Evolutionary conservation across 2,113 vertebrate species (phyloP).

Genomic region (Dolichotis patagonum): DNA sequence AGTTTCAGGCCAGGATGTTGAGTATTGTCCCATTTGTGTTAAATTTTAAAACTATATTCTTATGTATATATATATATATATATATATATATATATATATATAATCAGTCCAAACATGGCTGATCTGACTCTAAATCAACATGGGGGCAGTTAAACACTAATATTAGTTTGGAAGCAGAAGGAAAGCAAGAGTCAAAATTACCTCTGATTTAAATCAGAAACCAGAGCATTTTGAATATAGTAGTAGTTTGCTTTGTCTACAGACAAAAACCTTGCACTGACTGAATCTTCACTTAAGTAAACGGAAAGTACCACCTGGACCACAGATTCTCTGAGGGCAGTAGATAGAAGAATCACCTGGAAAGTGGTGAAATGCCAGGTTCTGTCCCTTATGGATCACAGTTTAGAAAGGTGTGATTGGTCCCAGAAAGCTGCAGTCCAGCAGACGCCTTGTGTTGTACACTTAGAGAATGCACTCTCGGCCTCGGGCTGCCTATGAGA

Average conservation of each 20-base stretch:
- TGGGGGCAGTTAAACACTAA: neutral
- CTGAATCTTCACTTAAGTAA: neutral
- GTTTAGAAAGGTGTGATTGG: neutral
- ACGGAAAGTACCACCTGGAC: neutral
- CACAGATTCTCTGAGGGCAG: neutral
- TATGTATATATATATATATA: neutral
- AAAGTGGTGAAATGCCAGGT: neutral
- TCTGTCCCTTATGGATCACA: neutral
- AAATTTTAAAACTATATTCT: neutral
- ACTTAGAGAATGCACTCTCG: neutral
- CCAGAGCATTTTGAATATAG: neutral
- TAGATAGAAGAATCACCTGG: neutral
- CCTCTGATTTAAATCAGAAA: neutral
- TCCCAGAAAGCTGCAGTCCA: neutral
- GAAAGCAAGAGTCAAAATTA: neutral
- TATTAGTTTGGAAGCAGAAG: neutral
- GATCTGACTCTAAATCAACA: conserved; percentile 53
- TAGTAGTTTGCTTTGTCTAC: neutral
- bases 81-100: too few relatives aligned
- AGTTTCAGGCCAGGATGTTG: neutral
- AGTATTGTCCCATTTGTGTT: neutral
- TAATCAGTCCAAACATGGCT: neutral
- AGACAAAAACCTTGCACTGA: neutral
- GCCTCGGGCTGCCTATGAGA: neutral
- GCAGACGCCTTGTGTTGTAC: neutral